Evolutionary conservation across 1,140 invertebrate genomes (phyloP).

Genomic region (Panulirus ornatus): DNA sequence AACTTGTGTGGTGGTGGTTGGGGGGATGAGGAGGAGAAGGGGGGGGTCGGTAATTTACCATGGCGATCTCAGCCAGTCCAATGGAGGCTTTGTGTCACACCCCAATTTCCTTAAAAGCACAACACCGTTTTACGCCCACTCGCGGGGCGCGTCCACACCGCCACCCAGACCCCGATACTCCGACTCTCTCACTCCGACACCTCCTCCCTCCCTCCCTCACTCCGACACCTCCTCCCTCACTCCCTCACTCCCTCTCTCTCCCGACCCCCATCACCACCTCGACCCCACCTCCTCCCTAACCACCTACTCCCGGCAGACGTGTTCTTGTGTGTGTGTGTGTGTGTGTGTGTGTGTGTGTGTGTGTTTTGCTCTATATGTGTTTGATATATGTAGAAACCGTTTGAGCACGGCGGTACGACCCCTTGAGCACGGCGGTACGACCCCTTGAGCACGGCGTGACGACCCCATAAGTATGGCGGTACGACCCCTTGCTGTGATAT

Average conservation of each 20-base stretch:
- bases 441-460: too few relatives aligned
- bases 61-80: slow-evolving; percentile 40
- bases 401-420: too few relatives aligned
- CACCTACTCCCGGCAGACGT: neutral
- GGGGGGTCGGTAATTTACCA: slow-evolving; percentile 24
- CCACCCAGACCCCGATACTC: neutral
- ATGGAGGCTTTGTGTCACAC: slow-evolving; percentile 40
- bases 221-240: neutral
- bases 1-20: neutral
- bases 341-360: too few relatives aligned
- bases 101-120: slow-evolving; percentile 68
- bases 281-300: slow-evolving; percentile 10
- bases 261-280: neutral
- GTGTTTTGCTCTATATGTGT: too few relatives aligned
- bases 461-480: too few relatives aligned
- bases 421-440: too few relatives aligned
- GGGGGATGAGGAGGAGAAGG: neutral
- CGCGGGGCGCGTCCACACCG: neutral
- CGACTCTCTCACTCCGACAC: neutral
- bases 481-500: too few relatives aligned
- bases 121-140: slow-evolving; percentile 48
- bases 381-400: too few relatives aligned
- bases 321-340: too few relatives aligned
- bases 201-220: neutral
- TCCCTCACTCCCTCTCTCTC: neutral